These are phyloP conservation scores for Anguilla japonica DNA, from an alignment of 2,113 vertebrate species.

Conservation along the genomic window DNA sequence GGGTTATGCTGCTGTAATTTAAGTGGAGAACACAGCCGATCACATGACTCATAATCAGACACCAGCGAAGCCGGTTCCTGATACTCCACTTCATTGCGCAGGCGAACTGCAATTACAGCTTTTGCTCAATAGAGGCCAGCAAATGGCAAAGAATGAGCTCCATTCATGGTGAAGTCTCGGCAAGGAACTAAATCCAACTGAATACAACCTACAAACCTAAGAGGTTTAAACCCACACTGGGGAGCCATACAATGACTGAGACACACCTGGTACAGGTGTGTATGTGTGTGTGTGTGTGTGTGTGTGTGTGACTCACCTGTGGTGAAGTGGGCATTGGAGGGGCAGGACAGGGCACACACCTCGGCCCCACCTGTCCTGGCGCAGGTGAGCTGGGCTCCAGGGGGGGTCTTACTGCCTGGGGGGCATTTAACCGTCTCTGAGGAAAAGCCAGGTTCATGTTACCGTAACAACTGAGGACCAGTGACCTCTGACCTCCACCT, in stretches of 20 bases:
- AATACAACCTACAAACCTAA: background rate
- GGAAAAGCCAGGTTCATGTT: constrained; percentile 58
- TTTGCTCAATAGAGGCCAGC: constrained; percentile 56
- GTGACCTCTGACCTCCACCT: background rate
- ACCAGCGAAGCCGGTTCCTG: background rate
- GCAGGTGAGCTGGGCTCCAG: constrained; percentile 82
- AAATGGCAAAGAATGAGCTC: constrained; percentile 24
- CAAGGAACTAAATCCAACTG: too few relatives aligned
- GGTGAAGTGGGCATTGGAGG: constrained; percentile 81
- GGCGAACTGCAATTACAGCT: background rate
- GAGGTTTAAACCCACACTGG: background rate
- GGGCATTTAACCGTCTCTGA: constrained; percentile 87
- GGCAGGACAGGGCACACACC: constrained; percentile 85
- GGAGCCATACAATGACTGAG: background rate
- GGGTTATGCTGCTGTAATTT: too few relatives aligned
- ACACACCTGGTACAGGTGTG: background rate
- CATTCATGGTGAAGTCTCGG: background rate
- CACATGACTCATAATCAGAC: background rate
- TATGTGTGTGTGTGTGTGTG: background rate
- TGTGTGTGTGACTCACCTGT: constrained; percentile 73
- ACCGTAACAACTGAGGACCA: constrained; percentile 38
- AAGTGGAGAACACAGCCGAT: too few relatives aligned
- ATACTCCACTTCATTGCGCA: background rate
- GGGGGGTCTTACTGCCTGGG: constrained; percentile 72
- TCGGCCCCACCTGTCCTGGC: constrained; percentile 81